Evolutionary conservation across 2,113 vertebrate genomes (phyloP).

Genomic region (Limnothrissa miodon): DNA sequence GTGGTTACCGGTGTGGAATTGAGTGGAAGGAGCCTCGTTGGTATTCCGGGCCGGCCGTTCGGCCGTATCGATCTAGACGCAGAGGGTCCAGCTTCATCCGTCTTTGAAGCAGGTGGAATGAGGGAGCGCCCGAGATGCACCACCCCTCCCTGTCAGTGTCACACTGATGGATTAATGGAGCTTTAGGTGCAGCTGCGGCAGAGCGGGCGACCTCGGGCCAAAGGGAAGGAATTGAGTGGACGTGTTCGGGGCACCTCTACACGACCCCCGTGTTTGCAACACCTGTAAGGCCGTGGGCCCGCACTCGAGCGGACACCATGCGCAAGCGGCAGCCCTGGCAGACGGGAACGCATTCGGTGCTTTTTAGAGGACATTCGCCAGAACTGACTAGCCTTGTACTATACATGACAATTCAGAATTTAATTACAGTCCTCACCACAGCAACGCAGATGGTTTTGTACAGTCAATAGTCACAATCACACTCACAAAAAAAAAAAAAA

Average conservation of each 20-base stretch:
- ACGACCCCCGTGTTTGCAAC: neutral
- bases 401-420: neutral
- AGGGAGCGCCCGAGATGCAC: slow-evolving; percentile 35
- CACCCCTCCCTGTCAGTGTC: slow-evolving; percentile 43
- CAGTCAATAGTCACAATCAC: neutral
- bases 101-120: slow-evolving; percentile 43
- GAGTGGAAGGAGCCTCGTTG: slow-evolving; percentile 2
- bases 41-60: slow-evolving; percentile 41
- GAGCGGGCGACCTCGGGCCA: neutral
- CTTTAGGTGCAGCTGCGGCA: slow-evolving; percentile 10
- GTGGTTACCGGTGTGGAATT: neutral
- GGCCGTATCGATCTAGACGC: slow-evolving; percentile 44
- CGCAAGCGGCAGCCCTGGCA: neutral
- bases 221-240: slow-evolving; percentile 13
- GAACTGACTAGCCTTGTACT: neutral
- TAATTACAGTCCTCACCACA: neutral
- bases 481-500: neutral
- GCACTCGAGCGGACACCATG: neutral
- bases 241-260: neutral
- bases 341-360: neutral
- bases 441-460: neutral
- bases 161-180: slow-evolving; percentile 46
- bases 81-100: slow-evolving; percentile 40
- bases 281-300: neutral
- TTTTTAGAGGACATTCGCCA: neutral